These are phyloP conservation scores for Brachypterus glaber DNA, from an alignment of 2,888 invertebrate species.

Conservation along the genomic window DNA sequence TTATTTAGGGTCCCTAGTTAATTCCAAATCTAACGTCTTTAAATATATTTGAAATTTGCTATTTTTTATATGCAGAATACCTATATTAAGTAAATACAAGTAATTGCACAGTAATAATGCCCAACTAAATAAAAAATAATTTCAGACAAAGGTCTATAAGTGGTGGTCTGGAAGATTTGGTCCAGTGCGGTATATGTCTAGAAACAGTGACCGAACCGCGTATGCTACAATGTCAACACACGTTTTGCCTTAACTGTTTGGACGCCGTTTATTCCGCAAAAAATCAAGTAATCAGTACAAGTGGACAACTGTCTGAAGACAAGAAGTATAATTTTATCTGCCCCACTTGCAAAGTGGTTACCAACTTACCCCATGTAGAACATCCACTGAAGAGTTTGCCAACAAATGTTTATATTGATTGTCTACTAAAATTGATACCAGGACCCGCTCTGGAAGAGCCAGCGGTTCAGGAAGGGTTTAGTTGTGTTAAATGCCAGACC, in stretches of 20 bases:
- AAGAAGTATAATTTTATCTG: constrained; percentile 36
- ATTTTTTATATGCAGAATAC: too few species aligned
- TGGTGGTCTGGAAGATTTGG: constrained; percentile 49
- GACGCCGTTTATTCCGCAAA: constrained; percentile 38
- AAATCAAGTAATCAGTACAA: constrained; percentile 15
- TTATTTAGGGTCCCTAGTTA: too few species aligned
- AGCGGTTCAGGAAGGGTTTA: constrained; percentile 18
- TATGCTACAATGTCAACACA: constrained; percentile 60
- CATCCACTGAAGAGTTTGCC: constrained; percentile 50
- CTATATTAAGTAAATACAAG: too few species aligned
- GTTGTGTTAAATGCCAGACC: constrained; percentile 38
- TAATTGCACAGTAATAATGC: too few species aligned
- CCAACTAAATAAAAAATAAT: too few species aligned
- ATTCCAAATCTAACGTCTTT: too few species aligned
- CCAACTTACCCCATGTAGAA: constrained; percentile 42
- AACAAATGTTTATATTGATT: constrained; percentile 58
- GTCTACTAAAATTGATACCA: constrained; percentile 45
- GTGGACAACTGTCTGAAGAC: constrained; percentile 6
- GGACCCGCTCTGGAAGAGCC: constrained; percentile 13
- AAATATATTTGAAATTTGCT: too few species aligned
- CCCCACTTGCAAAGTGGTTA: constrained; percentile 48
- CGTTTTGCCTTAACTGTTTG: constrained; percentile 54
- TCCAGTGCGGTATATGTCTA: constrained; percentile 52
- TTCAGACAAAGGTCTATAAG: too few species aligned
- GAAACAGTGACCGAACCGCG: constrained; percentile 48